Base-by-base conservation (phyloP, 1,140 invertebrate species). In the Meteorus sp. region DNA sequence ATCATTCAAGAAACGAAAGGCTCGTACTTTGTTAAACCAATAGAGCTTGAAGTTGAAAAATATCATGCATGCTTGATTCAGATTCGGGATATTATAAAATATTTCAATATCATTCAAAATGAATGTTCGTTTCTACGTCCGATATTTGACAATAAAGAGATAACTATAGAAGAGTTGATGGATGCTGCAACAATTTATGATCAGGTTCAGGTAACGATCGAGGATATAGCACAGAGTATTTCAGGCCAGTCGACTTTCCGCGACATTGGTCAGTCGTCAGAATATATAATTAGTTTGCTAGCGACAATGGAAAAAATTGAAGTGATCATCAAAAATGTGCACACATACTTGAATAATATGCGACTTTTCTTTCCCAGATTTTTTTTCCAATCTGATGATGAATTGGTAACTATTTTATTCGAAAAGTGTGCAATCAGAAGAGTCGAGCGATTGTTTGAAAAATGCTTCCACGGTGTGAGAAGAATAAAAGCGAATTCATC, bases 331-430 rank as follows among this genome's bases (percentile, higher is more conserved):
- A 79, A 82, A 66, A 85, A 84, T 29, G 73, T 90, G n/a, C 82
- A 84, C 66, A 74, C 81, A 50, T 91, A 91, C 71, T 77, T 92
- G 66, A 86, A 93, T 72, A 84, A 85, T 5, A 90, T 92, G 68
- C 81, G 89, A 52, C 81, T 88, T 55, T 78, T 86, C 35, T 94
- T 94, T 75, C 89, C 92, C 11, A 82, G 92, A 61, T 92, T 95
- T 66, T 94, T 93, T 81, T 95, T 95, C 66, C 86, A 94, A 4
- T 92, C 91, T 0, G 89, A 95, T 82, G 87, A 89, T n/a, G 89
- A 92, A 29, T 77, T 94, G 45, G 71, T 93, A 45, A 88, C 92
- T 73, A 91, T 94, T 68, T 77, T 95, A 15, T 63, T 90, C 27
- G 83, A 88, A 23, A 13, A 50, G 2, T 20, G n/a, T 9, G 25